phyloP scores from a whole-genome alignment of 1,140 invertebrate genomes.

The Pseudomyrmex dendroicus region DNA sequence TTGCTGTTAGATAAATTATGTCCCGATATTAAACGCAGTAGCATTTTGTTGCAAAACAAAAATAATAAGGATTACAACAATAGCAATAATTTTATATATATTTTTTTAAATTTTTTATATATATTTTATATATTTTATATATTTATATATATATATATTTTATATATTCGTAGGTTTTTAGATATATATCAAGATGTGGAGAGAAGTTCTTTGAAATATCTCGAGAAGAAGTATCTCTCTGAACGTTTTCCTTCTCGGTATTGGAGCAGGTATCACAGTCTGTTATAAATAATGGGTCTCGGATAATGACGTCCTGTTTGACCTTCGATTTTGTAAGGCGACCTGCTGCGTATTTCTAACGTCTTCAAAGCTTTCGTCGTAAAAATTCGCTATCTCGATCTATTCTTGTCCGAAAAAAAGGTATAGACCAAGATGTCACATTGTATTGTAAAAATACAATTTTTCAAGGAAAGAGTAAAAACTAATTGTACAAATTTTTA shows the following conservation, averaged over 20 bases:
- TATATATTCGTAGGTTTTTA: no score
- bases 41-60: slow-evolving; percentile 4
- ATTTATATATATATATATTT: no score
- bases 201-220: slow-evolving; percentile 2
- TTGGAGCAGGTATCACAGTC: slow-evolving; percentile 77
- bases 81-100: no score
- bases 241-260: slow-evolving; percentile 58
- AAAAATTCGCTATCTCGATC: background rate
- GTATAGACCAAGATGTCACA: no score
- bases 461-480: no score
- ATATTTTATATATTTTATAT: no score
- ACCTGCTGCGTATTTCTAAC: slow-evolving; percentile 62
- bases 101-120: no score
- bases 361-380: slow-evolving; percentile 39
- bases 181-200: no score
- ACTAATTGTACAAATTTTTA: no score
- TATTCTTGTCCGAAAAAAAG: no score
- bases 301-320: slow-evolving; percentile 75
- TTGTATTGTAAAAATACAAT: no score
- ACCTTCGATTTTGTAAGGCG: slow-evolving; percentile 71
- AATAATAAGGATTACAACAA: no score
- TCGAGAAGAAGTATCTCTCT: background rate
- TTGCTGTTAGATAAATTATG: background rate
- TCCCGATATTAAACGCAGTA: background rate
- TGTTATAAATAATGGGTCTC: slow-evolving; percentile 73